Base-by-base conservation (phyloP, 2,113 vertebrate species). In the Oryzias woworae region DNA sequence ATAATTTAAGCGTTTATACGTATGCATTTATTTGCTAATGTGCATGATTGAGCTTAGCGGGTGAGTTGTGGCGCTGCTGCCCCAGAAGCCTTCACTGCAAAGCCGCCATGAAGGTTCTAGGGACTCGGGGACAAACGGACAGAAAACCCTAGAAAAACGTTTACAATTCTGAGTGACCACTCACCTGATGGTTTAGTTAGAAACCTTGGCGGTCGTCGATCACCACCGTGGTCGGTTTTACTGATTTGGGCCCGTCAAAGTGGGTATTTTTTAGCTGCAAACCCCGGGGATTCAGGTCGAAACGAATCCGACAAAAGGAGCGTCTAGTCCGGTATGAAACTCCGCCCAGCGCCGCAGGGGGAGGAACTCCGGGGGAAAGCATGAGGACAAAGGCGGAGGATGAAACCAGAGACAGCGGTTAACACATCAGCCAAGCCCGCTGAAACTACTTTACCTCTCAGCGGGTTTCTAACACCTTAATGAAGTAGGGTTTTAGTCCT, bases 331-430 rank as follows among this genome's bases (percentile, higher is more conserved):
- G 92, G 92, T 90, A 89, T 91, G 92, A 92, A 92, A 92, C 92
- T 92, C 92, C 92, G 92, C 92, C 92, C 92, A 83, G 90, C 91
- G 92, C 92, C 92, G 92, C 92, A 91, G 92, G 92, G 92, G 92
- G 92, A 93, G 92, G 92, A 93, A 90, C 92, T 92, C 91, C 84
- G 84, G 82, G 87, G 87, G 89, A 92, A 90, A 85, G 85, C 82
- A 87, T 78, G 78, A 85, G 83, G 73, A 88, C 89, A 87, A 89
- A 91, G 87, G 87, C 83, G 87, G 84, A 91, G 88, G 85, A 85
- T 85, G 77, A 84, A 86, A 84, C 77, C 83, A 86, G 66, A 83
- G 78, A 80, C 73, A 62, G 69, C 81, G 68, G 85, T 57, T 16
- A 23, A 18, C 73, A 41, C 69, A 48, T 14, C 69, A 62, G 74